These are phyloP conservation scores for Anguilla pacifica DNA, from an alignment of 2,797 vertebrate species.

Conservation along the genomic window DNA sequence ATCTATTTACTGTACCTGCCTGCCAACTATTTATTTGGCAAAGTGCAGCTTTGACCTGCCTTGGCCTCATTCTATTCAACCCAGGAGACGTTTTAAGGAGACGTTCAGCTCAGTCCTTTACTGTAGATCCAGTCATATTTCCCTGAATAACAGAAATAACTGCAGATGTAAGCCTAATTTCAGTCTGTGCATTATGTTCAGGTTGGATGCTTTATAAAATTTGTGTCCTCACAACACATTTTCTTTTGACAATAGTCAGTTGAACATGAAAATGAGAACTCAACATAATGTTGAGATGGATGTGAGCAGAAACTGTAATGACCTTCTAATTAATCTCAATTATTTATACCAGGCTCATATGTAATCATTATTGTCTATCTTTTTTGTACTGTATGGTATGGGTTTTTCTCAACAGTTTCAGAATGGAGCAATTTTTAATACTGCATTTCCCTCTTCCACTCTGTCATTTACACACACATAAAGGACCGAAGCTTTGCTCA, in stretches of 20 bases:
- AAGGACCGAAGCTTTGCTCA: neutral
- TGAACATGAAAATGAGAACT: neutral
- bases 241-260: neutral
- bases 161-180: neutral
- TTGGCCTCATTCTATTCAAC: slow-evolving; percentile 8
- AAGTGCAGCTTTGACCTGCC: neutral
- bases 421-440: neutral
- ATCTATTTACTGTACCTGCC: neutral
- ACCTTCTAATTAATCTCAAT: slow-evolving; percentile 12
- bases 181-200: neutral
- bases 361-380: too few species aligned
- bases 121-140: neutral
- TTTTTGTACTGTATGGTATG: too few species aligned
- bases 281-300: too few species aligned
- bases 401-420: too few species aligned
- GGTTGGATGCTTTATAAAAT: neutral
- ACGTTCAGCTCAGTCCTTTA: neutral
- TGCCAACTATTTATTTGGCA: neutral
- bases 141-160: neutral
- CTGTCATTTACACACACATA: neutral
- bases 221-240: neutral
- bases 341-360: neutral
- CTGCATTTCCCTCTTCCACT: neutral
- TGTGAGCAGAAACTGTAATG: neutral
- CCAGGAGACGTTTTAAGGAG: slow-evolving; percentile 1